These are phyloP conservation scores for Cranoglanis bouderius DNA, from an alignment of 2,113 vertebrate genomes.

Conservation along the genomic window DNA sequence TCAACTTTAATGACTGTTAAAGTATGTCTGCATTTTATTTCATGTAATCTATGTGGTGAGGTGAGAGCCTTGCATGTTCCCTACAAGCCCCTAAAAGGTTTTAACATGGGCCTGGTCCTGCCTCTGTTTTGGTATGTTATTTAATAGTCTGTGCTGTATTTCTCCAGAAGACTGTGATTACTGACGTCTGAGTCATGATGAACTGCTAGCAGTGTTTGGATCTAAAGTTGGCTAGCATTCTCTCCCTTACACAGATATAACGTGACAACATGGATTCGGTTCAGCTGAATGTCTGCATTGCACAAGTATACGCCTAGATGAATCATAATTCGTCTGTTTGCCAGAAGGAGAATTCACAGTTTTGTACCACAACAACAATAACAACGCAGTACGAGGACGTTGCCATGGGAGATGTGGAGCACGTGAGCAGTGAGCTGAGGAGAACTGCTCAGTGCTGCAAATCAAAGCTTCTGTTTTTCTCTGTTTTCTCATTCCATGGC, in stretches of 20 bases:
- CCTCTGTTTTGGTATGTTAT: neutral
- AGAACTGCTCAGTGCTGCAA: neutral
- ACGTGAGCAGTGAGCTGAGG: neutral
- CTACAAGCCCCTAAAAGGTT: neutral
- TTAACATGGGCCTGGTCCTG: neutral
- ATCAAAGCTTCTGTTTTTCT: conserved; percentile 15
- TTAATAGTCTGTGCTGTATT: neutral
- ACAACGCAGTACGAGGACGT: neutral
- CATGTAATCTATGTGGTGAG: neutral
- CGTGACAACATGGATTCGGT: neutral
- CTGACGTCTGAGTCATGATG: conserved; percentile 1
- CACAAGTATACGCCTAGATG: neutral
- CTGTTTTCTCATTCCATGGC: conserved; percentile 28
- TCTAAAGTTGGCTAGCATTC: conserved; percentile 8
- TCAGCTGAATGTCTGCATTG: neutral
- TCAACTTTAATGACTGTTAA: neutral
- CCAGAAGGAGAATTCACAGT: conserved; percentile 8
- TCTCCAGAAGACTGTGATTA: neutral
- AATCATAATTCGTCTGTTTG: conserved; percentile 25
- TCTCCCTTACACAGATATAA: neutral
- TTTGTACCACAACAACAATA: conserved; percentile 20
- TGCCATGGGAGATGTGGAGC: conserved; percentile 25
- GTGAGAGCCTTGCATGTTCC: neutral
- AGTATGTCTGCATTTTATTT: neutral
- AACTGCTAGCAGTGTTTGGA: neutral